phyloP scores from a whole-genome alignment of 1,140 invertebrate species.

The Bombus waltoni region DNA sequence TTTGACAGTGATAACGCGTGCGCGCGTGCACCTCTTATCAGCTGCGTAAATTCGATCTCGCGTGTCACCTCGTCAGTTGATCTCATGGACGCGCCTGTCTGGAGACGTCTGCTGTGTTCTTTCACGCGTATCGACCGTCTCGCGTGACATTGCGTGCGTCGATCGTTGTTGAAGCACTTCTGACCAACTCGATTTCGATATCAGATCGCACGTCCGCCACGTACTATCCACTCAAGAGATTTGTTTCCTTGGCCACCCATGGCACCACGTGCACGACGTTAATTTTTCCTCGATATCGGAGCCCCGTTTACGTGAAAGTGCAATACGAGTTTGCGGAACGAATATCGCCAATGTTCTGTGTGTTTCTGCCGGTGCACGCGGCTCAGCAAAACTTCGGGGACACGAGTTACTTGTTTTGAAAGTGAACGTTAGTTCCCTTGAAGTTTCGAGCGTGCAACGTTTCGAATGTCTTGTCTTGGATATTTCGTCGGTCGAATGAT shows the following conservation, averaged over 20 bases:
- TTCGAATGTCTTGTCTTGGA: slow-evolving; percentile 48
- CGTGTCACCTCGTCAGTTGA: slow-evolving; percentile 44
- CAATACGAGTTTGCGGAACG: slow-evolving; percentile 3
- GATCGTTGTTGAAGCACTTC: neutral
- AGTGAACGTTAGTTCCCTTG: slow-evolving; percentile 60
- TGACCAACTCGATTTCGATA: neutral
- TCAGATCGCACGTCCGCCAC: too few species aligned
- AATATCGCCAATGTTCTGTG: slow-evolving; percentile 12
- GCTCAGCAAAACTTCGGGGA: slow-evolving; percentile 22
- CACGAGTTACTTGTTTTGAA: slow-evolving; percentile 40
- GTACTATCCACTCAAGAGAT: neutral
- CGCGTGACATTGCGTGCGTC: neutral
- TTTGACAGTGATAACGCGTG: slow-evolving; percentile 60
- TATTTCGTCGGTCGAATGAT: slow-evolving; percentile 34
- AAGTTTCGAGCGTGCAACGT: slow-evolving; percentile 47
- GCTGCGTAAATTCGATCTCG: slow-evolving; percentile 49
- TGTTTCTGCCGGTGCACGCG: slow-evolving; percentile 21
- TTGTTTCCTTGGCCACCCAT: neutral
- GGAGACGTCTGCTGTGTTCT: slow-evolving; percentile 14
- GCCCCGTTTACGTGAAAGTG: slow-evolving; percentile 6
- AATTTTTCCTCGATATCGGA: neutral
- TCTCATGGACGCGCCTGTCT: slow-evolving; percentile 33
- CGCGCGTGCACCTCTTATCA: slow-evolving; percentile 57
- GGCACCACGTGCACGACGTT: neutral
- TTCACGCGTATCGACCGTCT: slow-evolving; percentile 23